Evolutionary conservation across 2,888 invertebrate genomes (phyloP), one percentile per base, ranked within the genome.

Genomic region (Temnothorax rugatulus): DNA sequence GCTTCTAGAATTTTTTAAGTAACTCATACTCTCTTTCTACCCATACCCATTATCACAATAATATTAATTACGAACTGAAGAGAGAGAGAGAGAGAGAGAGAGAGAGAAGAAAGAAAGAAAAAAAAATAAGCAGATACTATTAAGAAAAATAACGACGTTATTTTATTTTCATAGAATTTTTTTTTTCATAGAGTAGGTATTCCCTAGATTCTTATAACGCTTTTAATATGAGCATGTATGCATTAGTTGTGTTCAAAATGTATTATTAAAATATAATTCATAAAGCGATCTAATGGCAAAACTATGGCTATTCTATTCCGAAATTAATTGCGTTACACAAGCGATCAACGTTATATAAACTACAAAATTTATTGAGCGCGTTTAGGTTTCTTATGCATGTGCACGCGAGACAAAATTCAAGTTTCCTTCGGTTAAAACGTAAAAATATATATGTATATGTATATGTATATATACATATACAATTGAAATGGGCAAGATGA

Each of bases 401-500:
- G 87, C 50, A 50, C 68, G 44, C 21, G 64, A 50, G 69, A 63
- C 68, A 64, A 63, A 88, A 86, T 68, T 86, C 87, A 87, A 83
- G 86, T 88, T 90, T 88, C 89, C 85, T 86, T 83, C 66, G 90
- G 91, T 93, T 93, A 93, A 94, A 94, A 93, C 89, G 93, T 90
- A 92, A 92, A 94, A 93, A 94, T 93, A 66, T 25, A 0, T 25
- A 1, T 29, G 44, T 11, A 66, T 4, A 11, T 41, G 4, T n/a
- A 9, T n/a, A 21, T 13, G 3, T 8, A 13, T 9, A 15, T 8
- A 94, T 18, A 50, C 1, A 18, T 2, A 21, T 54, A 54, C 52
- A 54, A 54, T 93, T 93, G 94, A 94, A 94, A 94, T 93, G 94
- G 93, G 90, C 89, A 92, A 93, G 88, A 92, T 91, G 93, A 87